Percentiles rank a stretch among this genome's conserved stretches.
phyloP scores from a whole-genome alignment of 1,140 invertebrate genomes.

The Sarcophaga peregrina region DNA sequence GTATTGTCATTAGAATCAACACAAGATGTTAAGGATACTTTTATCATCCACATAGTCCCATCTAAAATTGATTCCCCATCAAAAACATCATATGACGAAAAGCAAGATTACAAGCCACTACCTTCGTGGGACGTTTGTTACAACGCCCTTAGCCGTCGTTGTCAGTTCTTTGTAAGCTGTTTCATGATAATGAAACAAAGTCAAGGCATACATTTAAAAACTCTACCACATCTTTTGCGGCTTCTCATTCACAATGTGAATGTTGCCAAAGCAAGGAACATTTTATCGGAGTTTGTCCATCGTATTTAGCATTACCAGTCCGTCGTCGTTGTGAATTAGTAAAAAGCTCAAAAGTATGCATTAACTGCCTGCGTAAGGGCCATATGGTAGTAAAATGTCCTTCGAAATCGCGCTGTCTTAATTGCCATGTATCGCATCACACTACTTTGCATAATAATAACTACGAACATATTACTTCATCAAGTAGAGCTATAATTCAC shows the following conservation, averaged over 20 bases:
- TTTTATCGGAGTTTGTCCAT: background rate
- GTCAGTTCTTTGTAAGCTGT: slow-evolving; percentile 30
- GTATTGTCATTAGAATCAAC: background rate
- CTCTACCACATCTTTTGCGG: background rate
- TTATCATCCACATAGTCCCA: slow-evolving; percentile 9
- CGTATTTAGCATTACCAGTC: background rate
- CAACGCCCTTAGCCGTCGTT: background rate
- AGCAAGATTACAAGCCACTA: slow-evolving; percentile 1
- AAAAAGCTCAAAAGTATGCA: background rate
- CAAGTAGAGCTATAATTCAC: too few relatives aligned
- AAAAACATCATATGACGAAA: slow-evolving; percentile 26
- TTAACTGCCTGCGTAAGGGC: background rate
- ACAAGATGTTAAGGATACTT: slow-evolving; percentile 29
- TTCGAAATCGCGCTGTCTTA: background rate
- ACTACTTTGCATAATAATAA: background rate
- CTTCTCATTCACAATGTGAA: background rate
- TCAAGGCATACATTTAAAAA: background rate
- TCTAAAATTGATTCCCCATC: background rate
- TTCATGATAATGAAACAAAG: background rate
- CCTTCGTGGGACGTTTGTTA: slow-evolving; percentile 34
- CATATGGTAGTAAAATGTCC: background rate
- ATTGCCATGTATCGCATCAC: background rate
- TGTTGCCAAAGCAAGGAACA: background rate
- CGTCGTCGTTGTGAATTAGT: background rate
- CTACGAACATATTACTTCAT: too few relatives aligned